Evolutionary conservation across 2,888 invertebrate species (phyloP), one percentile per base, ranked within the genome.

Genomic region (Clistopyga incitator): DNA sequence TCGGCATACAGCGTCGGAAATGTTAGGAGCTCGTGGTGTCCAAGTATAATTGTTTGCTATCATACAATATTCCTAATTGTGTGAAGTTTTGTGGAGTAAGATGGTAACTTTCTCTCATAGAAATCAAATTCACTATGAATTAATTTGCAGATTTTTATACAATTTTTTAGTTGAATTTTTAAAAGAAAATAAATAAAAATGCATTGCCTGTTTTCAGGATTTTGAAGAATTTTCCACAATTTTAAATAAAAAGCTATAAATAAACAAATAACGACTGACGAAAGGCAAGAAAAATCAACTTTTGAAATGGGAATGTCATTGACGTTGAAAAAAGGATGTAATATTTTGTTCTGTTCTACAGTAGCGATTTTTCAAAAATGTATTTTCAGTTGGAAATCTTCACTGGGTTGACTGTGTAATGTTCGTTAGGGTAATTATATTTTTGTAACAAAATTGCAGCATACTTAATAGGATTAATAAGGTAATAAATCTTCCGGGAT

Each of bases 1-100:
- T 64, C 61, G 34, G 42, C 74, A 74, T 68, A 54, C 70, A 54
- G 47, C 50, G 42, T 61, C 54, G 72, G 65, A 82, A 74, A 61
- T 75, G 59, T 78, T 85, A 56, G 25, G n/a, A 64, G 25, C n/a
- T 18, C 23, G 54, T 78, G 50, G 20, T 3, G 18, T 11, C 45
- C 65, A 42, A 59, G 54, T 20, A n/a, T n/a, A 54, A 71, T 50
- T 78, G 50, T n/a, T 78, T 67, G 29, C 38, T 72, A 38, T 42
- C 10, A 61, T 34, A 59, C 47, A 61, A 56, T 78, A 72, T 78
- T 64, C 68, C 78, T 75, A 6, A 64, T 70, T 64, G 38, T 15
- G 15, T 20, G 65, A 13, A 20, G 6, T 61, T 29, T 18, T 42
- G 10, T 20, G 1, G 20, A 3, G 10, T 38, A 18, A 20, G 20